Base-by-base conservation (phyloP, 2,797 vertebrate species). In the Margarornis squamiger region DNA sequence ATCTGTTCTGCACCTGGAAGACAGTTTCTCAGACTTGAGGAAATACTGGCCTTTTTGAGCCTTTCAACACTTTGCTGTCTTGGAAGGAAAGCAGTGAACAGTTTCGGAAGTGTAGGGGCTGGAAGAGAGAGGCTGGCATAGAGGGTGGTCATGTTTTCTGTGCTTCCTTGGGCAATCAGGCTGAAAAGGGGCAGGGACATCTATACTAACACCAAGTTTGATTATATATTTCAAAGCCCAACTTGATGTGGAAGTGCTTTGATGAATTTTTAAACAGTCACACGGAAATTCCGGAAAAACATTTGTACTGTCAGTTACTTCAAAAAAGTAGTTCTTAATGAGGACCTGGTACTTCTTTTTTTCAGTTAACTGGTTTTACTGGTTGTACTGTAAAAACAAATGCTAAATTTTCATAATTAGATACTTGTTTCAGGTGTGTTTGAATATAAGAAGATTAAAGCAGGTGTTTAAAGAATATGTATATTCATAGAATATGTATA, bases 191-290 rank as follows among this genome's bases (percentile, higher is more conserved):
- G 22, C 55, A 61, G 67, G 48, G 9, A 85, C 11, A 32, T 41
- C 52, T 85, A 29, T 24, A 52, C 41, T 51, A 57, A 57, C 5
- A 5, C 20, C 2, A 7, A 85, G 20, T 38, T 65, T 49, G 55
- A 79, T 81, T 45, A 52, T 14, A 3, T 63, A 65, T 89, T 94
- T 87, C 86, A 91, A 80, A 95, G 52, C 61, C 18, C 27, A 63
- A n/a, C 27, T 51, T 72, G 43, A 34, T 61, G 52, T 87, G 78
- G n/a, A 93, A 95, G n/a, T 51, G 22, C 68, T 96, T 91, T 92
- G 91, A 95, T 96, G 77, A 93, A 91, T 95, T 95, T 96, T 96
- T 92, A 71, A 94, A 68, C 45, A 74, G 27, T 61, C 32, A 61
- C 18, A 36, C 9, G 86, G 59, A 94, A 82, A 83, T 89, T 80